A percentile compares a stretch with the other conserved stretches of the same genome.
Conservation (phyloP, 2,113 vertebrate species). For the Mastomys natalensis region DNA sequence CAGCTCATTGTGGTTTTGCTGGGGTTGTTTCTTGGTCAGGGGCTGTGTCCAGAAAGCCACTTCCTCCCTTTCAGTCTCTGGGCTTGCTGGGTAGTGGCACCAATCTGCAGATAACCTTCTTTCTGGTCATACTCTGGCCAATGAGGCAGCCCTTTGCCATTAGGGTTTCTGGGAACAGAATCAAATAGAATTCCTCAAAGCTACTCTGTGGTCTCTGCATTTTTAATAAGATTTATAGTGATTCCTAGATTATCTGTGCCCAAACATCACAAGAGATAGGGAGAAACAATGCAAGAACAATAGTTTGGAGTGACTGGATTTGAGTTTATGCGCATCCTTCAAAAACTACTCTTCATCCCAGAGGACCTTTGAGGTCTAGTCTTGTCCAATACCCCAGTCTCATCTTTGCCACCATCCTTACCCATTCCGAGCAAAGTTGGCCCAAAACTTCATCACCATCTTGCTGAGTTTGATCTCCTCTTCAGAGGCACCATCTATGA, state of each 20-base stretch:
- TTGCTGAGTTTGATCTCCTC: not conserved
- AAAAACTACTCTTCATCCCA: not conserved
- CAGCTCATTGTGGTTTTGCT: slow-evolving; percentile 5
- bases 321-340: not conserved
- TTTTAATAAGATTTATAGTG: not conserved
- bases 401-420: not conserved
- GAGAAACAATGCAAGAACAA: not conserved
- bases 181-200: not conserved
- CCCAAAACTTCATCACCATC: slow-evolving; percentile 5
- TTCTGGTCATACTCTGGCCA: not conserved
- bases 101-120: not conserved
- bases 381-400: not conserved
- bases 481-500: not conserved
- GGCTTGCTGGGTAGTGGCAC: not conserved
- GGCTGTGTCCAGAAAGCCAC: not conserved
- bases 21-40: not conserved
- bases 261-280: not conserved
- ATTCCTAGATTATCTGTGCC: not conserved
- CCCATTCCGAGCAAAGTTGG: slow-evolving; percentile 23
- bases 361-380: too few species aligned
- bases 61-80: not conserved
- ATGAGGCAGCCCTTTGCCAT: not conserved
- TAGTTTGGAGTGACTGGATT: not conserved
- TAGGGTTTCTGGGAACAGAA: not conserved
- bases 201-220: rapidly evolving